Conservation (phyloP, 92 coral and sea anemone species). For the Palythoa grandis region DNA sequence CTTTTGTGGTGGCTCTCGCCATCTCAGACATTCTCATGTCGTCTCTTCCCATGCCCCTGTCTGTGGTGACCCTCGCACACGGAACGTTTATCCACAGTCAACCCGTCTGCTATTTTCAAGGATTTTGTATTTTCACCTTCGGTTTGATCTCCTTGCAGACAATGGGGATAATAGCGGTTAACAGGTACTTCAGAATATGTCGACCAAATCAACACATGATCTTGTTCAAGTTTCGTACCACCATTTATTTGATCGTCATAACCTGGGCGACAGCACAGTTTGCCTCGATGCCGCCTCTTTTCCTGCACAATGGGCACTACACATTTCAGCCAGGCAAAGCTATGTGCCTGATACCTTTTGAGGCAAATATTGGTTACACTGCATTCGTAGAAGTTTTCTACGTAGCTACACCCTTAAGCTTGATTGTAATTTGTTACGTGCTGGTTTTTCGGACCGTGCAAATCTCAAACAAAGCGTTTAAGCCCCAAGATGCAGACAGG, state of each 20-base stretch:
- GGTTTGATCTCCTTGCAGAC: slow-evolving; percentile 66
- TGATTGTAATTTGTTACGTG: slow-evolving; percentile 60
- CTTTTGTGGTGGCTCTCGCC: slow-evolving; percentile 69
- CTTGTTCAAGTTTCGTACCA: slow-evolving; percentile 51
- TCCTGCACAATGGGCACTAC: slow-evolving; percentile 54
- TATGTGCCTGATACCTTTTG: slow-evolving; percentile 77
- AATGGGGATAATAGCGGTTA: slow-evolving; percentile 69
- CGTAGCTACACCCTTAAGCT: slow-evolving; percentile 48
- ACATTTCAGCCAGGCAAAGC: slow-evolving; percentile 85
- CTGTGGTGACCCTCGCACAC: slow-evolving; percentile 52
- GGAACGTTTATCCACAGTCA: slow-evolving; percentile 61
- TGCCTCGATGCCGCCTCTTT: slow-evolving; percentile 69
- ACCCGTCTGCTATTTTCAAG: slow-evolving; percentile 61
- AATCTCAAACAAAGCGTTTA: slow-evolving; percentile 62
- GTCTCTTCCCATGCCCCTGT: slow-evolving; percentile 67
- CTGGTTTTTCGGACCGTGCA: slow-evolving; percentile 64
- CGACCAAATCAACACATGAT: slow-evolving; percentile 50
- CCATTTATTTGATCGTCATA: slow-evolving; percentile 31
- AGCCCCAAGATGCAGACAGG: slow-evolving; percentile 17
- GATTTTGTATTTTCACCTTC: slow-evolving; percentile 66
- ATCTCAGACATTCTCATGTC: slow-evolving; percentile 75
- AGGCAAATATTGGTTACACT: slow-evolving; percentile 66
- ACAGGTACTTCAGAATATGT: slow-evolving; percentile 67
- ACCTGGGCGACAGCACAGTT: slow-evolving; percentile 58
- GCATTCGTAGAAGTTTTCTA: slow-evolving; percentile 59